Evolutionary conservation across 2,113 vertebrate species (phyloP), one percentile per base, ranked within the genome.

Genomic region (Ptilonorhynchus violaceus): DNA sequence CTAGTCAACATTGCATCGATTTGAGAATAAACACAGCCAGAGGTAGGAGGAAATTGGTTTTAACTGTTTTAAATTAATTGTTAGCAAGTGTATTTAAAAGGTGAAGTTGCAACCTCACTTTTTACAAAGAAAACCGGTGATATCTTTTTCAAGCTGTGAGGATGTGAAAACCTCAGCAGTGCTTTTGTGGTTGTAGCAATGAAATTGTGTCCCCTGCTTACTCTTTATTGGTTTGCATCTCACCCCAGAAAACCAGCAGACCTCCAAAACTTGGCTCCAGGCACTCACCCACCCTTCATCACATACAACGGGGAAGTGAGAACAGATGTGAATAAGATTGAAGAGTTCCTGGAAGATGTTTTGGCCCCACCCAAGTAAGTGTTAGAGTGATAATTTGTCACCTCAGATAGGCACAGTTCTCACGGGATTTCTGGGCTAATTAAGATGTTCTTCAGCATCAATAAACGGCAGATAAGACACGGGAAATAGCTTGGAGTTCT

Each of bases 311-410:
- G 98, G 27, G 99, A 99, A 93, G 99, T 99, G 96, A 99, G 98
- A 97, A 99, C 99, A 2, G 99, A 99, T 52, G 99, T 99, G 89
- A 99, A 99, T 98, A 99, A 99, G 98, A 99, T 99, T 58, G 99
- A 99, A 96, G 99, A 99, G 98, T 99, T 99, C 92, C 99, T 99
- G 59, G 99, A 99, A 97, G 99, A 99, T 74, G 97, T 99, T 84
- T 98, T 99, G 79, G 98, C 98, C 96, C 99, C 99, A 85, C 99
- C 99, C 94, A 99, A 99, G 99, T 99, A 95, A 98, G 99, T 98
- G 84, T 77, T 60, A 8, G 85, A 52, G 44, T 59, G 55, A 33
- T 25, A 14, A 52, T 80, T 75, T 68, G 37, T 78, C 53, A 64
- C 82, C 46, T 85, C 73, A 24, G 47, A 42, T 21, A 24, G 68